Evolutionary conservation across 2,113 vertebrate genomes (phyloP).

Genomic region (Junco hyemalis): DNA sequence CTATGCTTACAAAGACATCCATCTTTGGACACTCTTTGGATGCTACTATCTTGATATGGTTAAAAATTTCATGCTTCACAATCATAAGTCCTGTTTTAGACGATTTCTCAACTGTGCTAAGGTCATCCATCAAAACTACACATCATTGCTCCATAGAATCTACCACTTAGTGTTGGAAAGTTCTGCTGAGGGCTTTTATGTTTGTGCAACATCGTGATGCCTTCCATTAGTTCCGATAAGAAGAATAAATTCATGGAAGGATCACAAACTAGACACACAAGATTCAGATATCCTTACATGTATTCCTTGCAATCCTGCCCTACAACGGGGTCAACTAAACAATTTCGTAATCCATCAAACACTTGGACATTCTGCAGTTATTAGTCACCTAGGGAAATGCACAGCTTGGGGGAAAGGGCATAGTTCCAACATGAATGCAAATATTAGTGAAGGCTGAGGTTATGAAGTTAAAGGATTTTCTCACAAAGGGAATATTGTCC

Average conservation of each 20-base stretch:
- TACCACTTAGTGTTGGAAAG: neutral
- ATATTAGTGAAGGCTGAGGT: slow-evolving; percentile 18
- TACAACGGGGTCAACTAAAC: neutral
- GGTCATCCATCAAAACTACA: neutral
- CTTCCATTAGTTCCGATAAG: neutral
- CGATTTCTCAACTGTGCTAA: neutral
- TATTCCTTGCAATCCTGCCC: neutral
- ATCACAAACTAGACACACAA: neutral
- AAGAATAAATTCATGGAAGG: neutral
- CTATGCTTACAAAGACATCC: neutral
- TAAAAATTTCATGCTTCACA: neutral
- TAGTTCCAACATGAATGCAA: slow-evolving; percentile 22
- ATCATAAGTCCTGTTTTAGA: neutral
- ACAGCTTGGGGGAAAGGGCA: neutral
- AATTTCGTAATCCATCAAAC: neutral
- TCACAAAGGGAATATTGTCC: neutral
- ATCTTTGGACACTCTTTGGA: neutral
- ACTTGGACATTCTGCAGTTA: neutral
- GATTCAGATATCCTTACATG: neutral
- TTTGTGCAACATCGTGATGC: neutral
- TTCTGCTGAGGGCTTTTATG: neutral
- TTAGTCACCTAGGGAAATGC: neutral
- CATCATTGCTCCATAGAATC: neutral
- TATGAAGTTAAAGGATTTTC: neutral
- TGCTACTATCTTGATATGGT: neutral